Percentiles rank a stretch among this genome's conserved stretches.
phyloP scores from a whole-genome alignment of 2,888 invertebrate species.

The Euplexia lucipara region DNA sequence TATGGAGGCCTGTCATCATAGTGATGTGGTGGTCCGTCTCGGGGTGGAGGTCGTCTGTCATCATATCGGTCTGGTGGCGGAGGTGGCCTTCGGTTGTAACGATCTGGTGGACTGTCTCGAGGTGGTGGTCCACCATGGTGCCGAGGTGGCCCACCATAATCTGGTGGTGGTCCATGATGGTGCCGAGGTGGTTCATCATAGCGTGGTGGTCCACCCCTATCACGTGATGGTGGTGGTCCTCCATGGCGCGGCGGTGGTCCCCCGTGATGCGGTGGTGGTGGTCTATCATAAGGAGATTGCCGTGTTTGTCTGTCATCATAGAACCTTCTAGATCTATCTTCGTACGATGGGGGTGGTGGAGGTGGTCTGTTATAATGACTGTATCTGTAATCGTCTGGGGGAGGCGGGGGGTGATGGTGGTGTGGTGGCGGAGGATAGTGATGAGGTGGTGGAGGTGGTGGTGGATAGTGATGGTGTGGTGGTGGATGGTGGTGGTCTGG shows the following conservation, averaged over 20 bases:
- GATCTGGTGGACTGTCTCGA: slow-evolving; percentile 15
- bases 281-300: slow-evolving; percentile 41
- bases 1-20: slow-evolving; percentile 18
- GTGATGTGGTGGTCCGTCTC: slow-evolving; percentile 16
- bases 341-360: slow-evolving; percentile 12
- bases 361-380: slow-evolving; percentile 27
- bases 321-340: slow-evolving; percentile 4
- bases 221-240: slow-evolving; percentile 21
- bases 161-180: slow-evolving; percentile 26
- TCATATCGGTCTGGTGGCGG: slow-evolving; percentile 38
- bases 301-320: slow-evolving; percentile 51
- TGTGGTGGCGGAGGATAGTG: slow-evolving; percentile 30
- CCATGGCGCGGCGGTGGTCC: slow-evolving; percentile 42
- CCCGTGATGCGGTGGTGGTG: slow-evolving; percentile 41
- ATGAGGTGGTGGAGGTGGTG: slow-evolving; percentile 11
- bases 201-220: not conserved
- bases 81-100: slow-evolving; percentile 11
- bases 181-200: slow-evolving; percentile 14
- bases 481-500: slow-evolving; percentile 12
- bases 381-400: slow-evolving; percentile 31
- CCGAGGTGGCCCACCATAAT: slow-evolving; percentile 29
- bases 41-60: slow-evolving; percentile 28
- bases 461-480: slow-evolving; percentile 32
- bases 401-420: slow-evolving; percentile 46
- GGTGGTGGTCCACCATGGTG: slow-evolving; percentile 27